Base-by-base conservation (phyloP, 2,888 invertebrate genomes). In the Amblyjoppa proteus region DNA sequence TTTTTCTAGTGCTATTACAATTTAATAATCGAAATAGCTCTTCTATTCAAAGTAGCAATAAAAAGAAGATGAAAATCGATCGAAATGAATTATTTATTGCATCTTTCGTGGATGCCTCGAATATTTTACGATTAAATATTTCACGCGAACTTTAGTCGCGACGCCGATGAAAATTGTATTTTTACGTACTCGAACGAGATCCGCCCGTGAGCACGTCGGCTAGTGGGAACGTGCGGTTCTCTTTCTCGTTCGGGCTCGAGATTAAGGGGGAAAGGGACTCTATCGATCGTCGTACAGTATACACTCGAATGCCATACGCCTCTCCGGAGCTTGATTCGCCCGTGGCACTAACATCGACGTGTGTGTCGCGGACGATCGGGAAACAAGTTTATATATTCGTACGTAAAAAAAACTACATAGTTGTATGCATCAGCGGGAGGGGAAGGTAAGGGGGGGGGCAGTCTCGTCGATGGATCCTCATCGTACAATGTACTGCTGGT, bases 241-340 rank as follows among this genome's bases (percentile, higher is more conserved):
- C 58, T 58, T 85, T 85, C 85, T 58, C 58, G 58, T 85, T 85
- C 85, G 79, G 75, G 70, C 76, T 75, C 82, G 85, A 71, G 85
- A 85, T 85, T 82, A 85, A 82, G 85, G 85, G 85, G 85, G 77
- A 85, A 85, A 81, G 85, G 85, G 77, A 75, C 75, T 81, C 70
- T 85, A 85, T 85, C 85, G 85, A 85, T 85, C 85, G 85, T 82
- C 78, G 82, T 85, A 70, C 71, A 82, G 82, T 79, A 85, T 76
- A 79, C 75, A 82, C 76, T 75, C 76, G 79, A 82, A 79, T 79
- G 71, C 77, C 64, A 71, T 45, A 70, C 58, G 74, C 69, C 66
- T 69, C 69, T 56, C 58, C 11, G 58, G 13, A 28, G 68, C 77
- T 56, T 31, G 53, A 69, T 69, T 78, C 69, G 74, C 28, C 41